Evolutionary conservation across 2,888 invertebrate species (phyloP).

Genomic region (Megastigmus dorsalis): DNA sequence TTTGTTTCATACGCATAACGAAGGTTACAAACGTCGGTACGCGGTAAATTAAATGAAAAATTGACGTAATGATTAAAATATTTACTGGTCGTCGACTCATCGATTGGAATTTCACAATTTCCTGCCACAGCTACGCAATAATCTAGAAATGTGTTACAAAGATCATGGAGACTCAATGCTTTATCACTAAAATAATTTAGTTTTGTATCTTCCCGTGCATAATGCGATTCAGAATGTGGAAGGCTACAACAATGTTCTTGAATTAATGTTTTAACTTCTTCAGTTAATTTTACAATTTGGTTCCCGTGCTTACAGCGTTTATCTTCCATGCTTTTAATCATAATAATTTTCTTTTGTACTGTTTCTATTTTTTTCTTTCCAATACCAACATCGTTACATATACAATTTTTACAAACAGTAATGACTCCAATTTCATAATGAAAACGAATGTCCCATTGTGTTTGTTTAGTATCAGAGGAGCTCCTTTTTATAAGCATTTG

Average conservation of each 20-base stretch:
- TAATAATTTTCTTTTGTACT: not conserved
- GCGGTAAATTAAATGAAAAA: not conserved
- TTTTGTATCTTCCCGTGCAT: not conserved
- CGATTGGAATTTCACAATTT: not conserved
- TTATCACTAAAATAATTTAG: slow-evolving; percentile 41
- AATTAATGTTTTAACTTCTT: slow-evolving; percentile 37
- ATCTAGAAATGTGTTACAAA: not conserved
- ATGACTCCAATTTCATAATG: not conserved
- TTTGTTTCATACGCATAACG: not conserved
- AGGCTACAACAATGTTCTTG: slow-evolving; percentile 31
- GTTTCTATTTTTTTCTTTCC: not conserved
- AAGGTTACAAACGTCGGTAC: not conserved
- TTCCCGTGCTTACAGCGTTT: not conserved
- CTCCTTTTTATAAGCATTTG: not conserved
- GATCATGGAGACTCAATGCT: not conserved
- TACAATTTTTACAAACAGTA: slow-evolving; percentile 11
- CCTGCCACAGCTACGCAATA: not conserved
- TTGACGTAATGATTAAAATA: not conserved
- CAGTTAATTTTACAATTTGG: slow-evolving; percentile 6
- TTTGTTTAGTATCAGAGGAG: not conserved
- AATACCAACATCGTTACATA: slow-evolving; percentile 3
- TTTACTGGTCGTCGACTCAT: not conserved
- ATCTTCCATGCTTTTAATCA: not conserved
- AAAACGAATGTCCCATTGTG: not conserved
- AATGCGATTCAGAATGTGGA: slow-evolving; percentile 38